These are phyloP conservation scores for Drosophila anomalipes DNA, from an alignment of 2,888 invertebrate species.

Conservation along the genomic window DNA sequence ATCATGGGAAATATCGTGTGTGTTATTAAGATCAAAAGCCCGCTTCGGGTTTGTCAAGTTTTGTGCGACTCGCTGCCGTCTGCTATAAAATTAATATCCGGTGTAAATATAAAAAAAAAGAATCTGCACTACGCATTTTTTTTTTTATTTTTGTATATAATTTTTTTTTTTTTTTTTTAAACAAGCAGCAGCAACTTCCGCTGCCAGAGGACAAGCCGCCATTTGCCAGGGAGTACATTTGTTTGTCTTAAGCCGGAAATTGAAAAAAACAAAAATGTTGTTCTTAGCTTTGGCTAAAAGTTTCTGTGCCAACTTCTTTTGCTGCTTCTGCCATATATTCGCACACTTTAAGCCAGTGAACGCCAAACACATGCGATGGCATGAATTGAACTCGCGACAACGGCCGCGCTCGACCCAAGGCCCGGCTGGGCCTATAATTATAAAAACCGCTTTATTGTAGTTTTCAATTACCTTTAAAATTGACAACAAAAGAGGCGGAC, in stretches of 20 bases:
- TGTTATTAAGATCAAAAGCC: conserved; percentile 66
- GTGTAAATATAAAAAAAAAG: conserved; percentile 72
- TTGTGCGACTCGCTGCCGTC: conserved; percentile 50
- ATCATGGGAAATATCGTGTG: conserved; percentile 56
- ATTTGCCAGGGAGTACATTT: conserved; percentile 60
- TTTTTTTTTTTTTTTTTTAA: conserved; percentile 44
- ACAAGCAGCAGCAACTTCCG: conserved; percentile 74
- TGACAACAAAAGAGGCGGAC: conserved; percentile 75
- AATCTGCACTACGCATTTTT: conserved; percentile 14
- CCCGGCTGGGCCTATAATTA: conserved; percentile 59
- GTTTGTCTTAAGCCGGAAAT: conserved; percentile 81
- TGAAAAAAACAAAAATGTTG: conserved; percentile 71
- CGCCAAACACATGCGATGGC: conserved; percentile 12
- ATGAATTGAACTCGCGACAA: conserved; percentile 14
- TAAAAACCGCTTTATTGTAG: conserved; percentile 78
- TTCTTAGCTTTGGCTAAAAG: conserved; percentile 56
- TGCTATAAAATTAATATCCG: conserved; percentile 83
- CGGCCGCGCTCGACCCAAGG: not conserved
- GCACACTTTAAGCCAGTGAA: conserved; percentile 28
- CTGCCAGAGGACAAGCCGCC: conserved; percentile 28
- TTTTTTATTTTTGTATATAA: conserved; percentile 20
- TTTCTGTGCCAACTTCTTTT: conserved; percentile 54
- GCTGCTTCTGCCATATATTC: conserved; percentile 11
- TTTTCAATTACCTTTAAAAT: conserved; percentile 81
- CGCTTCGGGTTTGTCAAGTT: conserved; percentile 63